Evolutionary conservation across 1,140 invertebrate species (phyloP), one percentile per base, ranked within the genome.

Genomic region (Cyclargus thomasi): DNA sequence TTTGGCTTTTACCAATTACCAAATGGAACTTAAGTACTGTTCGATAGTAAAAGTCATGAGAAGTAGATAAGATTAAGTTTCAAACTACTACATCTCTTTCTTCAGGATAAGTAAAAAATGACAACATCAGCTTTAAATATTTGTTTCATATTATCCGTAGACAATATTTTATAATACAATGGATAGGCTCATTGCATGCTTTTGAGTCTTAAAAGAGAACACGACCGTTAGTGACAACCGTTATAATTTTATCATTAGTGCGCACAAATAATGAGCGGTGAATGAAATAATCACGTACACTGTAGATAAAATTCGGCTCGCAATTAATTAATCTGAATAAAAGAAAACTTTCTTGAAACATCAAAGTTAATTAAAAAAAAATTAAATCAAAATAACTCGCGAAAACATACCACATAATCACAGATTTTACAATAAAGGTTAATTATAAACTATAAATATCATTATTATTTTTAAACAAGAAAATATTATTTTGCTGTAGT

Each of bases 211-310:
- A n/a, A 55, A 53, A 55, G 53, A 55, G 53, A 55, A 18, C 64
- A 65, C 67, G 53, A 65, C 74, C 74, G 72, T 78, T 72, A 78
- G 23, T 21, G 8, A 8, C 29, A 68, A 74, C 69, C 76, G 76
- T 70, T 75, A 78, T 66, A 21, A 55, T 47, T 59, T 72, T 72
- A 67, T 72, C 65, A 70, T 74, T 62, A 73, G 22, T 67, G 62
- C 62, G 70, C 73, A 75, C 73, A 65, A 73, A 75, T 70, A 75
- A 71, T 68, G 71, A 71, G 65, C 67, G 36, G 63, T 29, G 29
- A 29, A 29, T 29, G 29, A 29, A 29, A 29, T 29, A 29, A 29
- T 29, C n/a, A 29, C 8, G 29, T 29, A 29, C 29, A 67, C 69
- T 66, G 70, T 69, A 55, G 69, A 73, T 74, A 71, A 70, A 59